These are phyloP conservation scores for Melitaea athalia DNA, from an alignment of 2,888 invertebrate species.

Conservation along the genomic window DNA sequence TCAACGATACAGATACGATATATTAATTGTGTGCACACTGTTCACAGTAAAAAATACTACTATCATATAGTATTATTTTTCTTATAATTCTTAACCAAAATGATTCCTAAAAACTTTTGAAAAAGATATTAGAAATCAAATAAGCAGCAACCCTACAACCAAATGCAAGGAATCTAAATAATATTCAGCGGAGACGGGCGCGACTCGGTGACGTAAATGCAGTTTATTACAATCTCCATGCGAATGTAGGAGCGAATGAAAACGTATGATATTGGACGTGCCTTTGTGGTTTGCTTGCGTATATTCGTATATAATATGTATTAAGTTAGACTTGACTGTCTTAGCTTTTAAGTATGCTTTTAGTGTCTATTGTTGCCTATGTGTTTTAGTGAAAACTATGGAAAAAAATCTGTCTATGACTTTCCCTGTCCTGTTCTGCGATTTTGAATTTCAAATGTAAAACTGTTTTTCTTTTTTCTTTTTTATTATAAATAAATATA, in stretches of 20 bases:
- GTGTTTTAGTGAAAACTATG: no score
- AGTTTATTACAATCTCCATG: constrained; percentile 35
- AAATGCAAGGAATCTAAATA: constrained; percentile 55
- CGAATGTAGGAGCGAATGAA: constrained; percentile 11
- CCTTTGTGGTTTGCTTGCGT: constrained; percentile 13
- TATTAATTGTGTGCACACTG: no score
- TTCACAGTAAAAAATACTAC: no score
- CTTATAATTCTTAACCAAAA: neutral
- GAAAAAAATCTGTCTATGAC: no score
- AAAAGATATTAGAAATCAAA: neutral
- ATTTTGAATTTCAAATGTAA: no score
- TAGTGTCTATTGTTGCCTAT: no score
- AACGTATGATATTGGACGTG: neutral
- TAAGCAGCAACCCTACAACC: constrained; percentile 32
- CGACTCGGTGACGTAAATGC: constrained; percentile 34
- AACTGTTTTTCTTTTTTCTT: no score
- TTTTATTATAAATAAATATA: no score
- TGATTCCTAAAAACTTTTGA: neutral
- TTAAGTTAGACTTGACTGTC: neutral
- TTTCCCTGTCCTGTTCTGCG: no score
- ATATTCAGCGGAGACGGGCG: constrained; percentile 43
- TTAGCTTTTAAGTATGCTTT: neutral
- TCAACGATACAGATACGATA: no score
- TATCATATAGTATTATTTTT: no score
- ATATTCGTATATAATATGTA: neutral